Percentiles rank a stretch among this genome's conserved stretches.
phyloP scores from a whole-genome alignment of 2,113 vertebrate species.

The Syrrhaptes paradoxus region DNA sequence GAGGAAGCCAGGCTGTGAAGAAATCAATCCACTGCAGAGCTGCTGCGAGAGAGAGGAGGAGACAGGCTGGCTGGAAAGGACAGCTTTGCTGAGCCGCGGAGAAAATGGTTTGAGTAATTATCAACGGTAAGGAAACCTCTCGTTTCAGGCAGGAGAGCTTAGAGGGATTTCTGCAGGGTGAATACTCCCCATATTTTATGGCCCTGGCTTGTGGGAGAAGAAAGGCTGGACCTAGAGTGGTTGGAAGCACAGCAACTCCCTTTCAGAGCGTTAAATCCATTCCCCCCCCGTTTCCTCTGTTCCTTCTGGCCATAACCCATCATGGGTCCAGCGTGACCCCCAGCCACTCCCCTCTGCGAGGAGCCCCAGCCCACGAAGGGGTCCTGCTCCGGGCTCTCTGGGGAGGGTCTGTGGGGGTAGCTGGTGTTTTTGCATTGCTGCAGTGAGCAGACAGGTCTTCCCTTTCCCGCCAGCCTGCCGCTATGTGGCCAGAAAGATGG shows the following conservation, averaged over 20 bases:
- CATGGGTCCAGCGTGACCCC: rapidly evolving
- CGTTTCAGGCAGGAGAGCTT: neutral
- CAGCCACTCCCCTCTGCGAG: neutral
- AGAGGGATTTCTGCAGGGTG: neutral
- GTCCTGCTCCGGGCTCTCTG: neutral
- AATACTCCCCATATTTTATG: neutral
- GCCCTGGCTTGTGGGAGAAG: neutral
- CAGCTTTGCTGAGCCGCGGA: neutral
- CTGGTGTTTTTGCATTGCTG: neutral
- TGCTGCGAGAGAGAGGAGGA: neutral
- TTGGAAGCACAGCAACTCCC: neutral
- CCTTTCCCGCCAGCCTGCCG: neutral
- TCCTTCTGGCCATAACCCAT: neutral
- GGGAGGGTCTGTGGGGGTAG: rapidly evolving
- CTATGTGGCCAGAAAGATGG: slow-evolving; percentile 5
- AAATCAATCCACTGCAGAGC: neutral
- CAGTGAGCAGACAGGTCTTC: neutral
- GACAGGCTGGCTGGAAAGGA: neutral
- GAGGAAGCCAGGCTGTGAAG: neutral
- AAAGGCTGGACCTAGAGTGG: neutral
- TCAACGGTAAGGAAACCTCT: slow-evolving; percentile 4
- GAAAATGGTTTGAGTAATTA: slow-evolving; percentile 46
- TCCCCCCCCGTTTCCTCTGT: too few species aligned
- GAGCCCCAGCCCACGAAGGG: rapidly evolving
- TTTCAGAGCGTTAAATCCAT: rapidly evolving